phyloP scores from a whole-genome alignment of 2,888 invertebrate genomes.

The Colletes collaris region DNA sequence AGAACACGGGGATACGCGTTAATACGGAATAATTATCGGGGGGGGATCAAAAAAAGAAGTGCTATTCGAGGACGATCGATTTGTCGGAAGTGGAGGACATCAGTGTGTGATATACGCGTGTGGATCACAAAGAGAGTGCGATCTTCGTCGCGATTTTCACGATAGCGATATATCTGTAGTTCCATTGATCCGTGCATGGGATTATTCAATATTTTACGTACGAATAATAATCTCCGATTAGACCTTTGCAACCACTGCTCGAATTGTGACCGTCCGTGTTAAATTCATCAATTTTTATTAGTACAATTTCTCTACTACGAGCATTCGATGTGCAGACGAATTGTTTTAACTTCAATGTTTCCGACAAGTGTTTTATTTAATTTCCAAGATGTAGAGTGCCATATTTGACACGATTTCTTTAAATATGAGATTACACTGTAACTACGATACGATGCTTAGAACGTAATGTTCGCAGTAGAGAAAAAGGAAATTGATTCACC shows the following conservation, averaged over 20 bases:
- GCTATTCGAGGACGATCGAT: slow-evolving; percentile 39
- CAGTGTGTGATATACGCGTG: slow-evolving; percentile 67
- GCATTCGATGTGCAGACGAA: background rate
- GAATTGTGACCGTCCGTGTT: too few species aligned
- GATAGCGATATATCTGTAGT: background rate
- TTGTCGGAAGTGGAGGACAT: slow-evolving; percentile 56
- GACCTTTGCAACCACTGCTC: background rate
- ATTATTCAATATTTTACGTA: background rate
- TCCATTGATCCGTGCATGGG: background rate
- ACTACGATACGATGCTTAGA: background rate
- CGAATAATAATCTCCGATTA: background rate
- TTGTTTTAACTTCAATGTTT: background rate
- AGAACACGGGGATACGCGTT: slow-evolving; percentile 3
- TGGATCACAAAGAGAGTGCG: slow-evolving; percentile 58
- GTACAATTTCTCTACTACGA: too few species aligned
- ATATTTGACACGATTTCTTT: background rate
- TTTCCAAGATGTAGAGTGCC: background rate
- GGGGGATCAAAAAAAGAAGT: slow-evolving; percentile 51
- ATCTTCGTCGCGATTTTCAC: slow-evolving; percentile 26
- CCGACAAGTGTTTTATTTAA: slow-evolving; percentile 1
- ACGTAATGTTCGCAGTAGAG: background rate
- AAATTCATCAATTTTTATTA: too few species aligned
- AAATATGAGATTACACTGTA: background rate
- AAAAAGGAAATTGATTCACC: background rate
- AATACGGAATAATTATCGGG: slow-evolving; percentile 5